Evolutionary conservation across 2,113 vertebrate species (phyloP).

Genomic region (Oreochromis niloticus): DNA sequence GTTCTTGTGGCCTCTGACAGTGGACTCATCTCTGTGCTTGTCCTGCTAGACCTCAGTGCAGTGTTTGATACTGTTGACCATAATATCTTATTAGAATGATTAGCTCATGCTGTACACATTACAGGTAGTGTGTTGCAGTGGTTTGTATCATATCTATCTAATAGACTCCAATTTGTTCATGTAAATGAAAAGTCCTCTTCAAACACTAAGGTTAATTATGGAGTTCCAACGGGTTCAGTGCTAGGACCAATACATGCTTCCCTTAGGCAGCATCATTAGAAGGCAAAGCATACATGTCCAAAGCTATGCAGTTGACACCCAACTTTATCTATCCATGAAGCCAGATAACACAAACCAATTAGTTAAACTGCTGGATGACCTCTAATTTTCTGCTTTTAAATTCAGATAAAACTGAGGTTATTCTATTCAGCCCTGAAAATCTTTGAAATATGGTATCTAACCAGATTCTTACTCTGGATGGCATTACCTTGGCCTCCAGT

Average conservation of each 20-base stretch:
- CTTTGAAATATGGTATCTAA: not conserved
- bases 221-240: too few relatives aligned
- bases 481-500: not conserved
- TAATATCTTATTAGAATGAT: not conserved
- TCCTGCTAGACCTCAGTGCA: not conserved
- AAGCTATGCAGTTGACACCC: too few relatives aligned
- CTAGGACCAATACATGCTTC: not conserved
- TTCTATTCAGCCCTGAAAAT: not conserved
- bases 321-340: not conserved
- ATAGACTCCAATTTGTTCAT: not conserved
- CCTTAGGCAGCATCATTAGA: not conserved
- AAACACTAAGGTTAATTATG: not conserved
- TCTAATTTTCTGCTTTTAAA: not conserved
- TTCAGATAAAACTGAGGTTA: not conserved
- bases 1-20: not conserved
- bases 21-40: rapidly evolving
- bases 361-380: not conserved
- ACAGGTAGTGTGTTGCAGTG: not conserved
- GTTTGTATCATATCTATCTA: not conserved
- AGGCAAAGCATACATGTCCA: not conserved
- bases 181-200: not conserved
- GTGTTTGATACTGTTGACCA: rapidly evolving
- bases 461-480: not conserved
- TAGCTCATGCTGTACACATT: not conserved
- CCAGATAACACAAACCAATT: not conserved